Evolutionary conservation across 1,140 invertebrate species (phyloP).

Genomic region (Drosophila pseudoananassae): DNA sequence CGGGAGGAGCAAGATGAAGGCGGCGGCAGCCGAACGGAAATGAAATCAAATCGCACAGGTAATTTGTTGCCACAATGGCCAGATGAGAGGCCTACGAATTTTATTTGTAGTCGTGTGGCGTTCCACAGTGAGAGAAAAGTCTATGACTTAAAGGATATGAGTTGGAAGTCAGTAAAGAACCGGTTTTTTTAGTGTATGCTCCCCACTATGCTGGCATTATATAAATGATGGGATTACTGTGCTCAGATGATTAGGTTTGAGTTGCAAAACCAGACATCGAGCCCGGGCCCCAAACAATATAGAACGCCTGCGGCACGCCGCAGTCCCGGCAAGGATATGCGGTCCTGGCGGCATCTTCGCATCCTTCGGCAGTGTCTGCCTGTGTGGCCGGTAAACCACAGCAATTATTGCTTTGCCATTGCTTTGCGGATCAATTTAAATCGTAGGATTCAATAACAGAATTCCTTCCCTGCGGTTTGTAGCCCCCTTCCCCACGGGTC

Average conservation of each 20-base stretch:
- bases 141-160: background rate
- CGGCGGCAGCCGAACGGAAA: constrained; percentile 50
- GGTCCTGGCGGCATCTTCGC: constrained; percentile 14
- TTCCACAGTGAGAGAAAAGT: constrained; percentile 7
- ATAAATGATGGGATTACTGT: constrained; percentile 67
- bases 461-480: constrained; percentile 37
- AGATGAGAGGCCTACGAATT: constrained; percentile 44
- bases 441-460: constrained; percentile 71
- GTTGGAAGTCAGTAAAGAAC: background rate
- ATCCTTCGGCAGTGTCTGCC: constrained; percentile 6
- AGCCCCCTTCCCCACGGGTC: background rate
- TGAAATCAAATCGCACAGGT: constrained; percentile 78
- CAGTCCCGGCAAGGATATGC: constrained; percentile 47
- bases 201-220: constrained; percentile 46
- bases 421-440: constrained; percentile 68
- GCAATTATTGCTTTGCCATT: constrained; percentile 71
- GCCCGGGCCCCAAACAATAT: background rate
- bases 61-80: constrained; percentile 69
- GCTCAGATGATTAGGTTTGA: constrained; percentile 63
- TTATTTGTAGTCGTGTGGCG: constrained; percentile 20
- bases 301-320: constrained; percentile 3
- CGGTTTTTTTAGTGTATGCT: background rate
- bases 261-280: constrained; percentile 38
- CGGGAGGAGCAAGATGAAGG: background rate
- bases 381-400: constrained; percentile 54